These are phyloP conservation scores for Helleia helle DNA, from an alignment of 2,888 invertebrate species.

Conservation along the genomic window DNA sequence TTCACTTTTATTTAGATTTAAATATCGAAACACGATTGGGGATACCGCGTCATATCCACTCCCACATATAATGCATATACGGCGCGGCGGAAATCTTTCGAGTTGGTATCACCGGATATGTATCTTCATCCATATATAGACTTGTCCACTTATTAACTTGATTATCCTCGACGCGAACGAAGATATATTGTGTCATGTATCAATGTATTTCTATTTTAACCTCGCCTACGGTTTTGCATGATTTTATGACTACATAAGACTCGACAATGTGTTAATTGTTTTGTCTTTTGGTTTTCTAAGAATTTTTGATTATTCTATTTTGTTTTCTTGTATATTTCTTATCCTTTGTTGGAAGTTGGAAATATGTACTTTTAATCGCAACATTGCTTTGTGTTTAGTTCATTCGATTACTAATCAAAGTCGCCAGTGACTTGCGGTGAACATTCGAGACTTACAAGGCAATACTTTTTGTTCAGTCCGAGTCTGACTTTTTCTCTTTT, in stretches of 20 bases:
- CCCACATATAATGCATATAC: conserved; percentile 37
- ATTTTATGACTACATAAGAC: neutral
- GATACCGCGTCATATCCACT: conserved; percentile 43
- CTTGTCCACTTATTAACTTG: conserved; percentile 18
- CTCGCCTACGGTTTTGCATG: neutral
- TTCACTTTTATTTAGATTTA: too few relatives aligned
- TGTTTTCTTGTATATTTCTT: too few relatives aligned
- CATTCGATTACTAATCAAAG: too few relatives aligned
- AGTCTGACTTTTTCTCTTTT: too few relatives aligned
- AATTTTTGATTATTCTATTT: too few relatives aligned
- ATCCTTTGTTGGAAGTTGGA: too few relatives aligned
- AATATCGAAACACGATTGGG: too few relatives aligned
- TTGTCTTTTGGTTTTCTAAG: too few relatives aligned
- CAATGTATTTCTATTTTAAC: neutral
- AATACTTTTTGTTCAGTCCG: too few relatives aligned
- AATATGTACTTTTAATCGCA: too few relatives aligned
- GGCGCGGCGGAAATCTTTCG: conserved; percentile 29
- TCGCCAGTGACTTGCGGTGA: neutral
- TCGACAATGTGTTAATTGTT: too few relatives aligned
- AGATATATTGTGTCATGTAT: conserved; percentile 15
- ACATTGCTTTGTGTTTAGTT: too few relatives aligned
- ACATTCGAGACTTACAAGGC: neutral
- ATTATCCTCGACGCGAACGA: conserved; percentile 17
- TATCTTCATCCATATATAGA: conserved; percentile 24
- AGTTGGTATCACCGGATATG: conserved; percentile 31